These are phyloP conservation scores for Sternotherus odoratus DNA, from an alignment of 2,797 vertebrate species.

Conservation along the genomic window DNA sequence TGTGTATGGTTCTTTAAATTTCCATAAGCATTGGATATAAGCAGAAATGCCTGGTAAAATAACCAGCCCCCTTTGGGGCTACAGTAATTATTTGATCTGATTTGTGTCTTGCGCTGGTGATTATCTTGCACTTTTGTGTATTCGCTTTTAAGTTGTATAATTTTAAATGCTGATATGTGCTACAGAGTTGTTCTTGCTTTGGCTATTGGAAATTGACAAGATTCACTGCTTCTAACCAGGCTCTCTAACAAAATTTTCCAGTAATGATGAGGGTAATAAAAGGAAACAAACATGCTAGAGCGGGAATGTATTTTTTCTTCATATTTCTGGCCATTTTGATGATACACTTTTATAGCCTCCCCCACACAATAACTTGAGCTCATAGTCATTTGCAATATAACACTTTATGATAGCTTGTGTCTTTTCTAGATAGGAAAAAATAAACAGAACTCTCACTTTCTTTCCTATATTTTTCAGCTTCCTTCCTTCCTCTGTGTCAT, in stretches of 20 bases:
- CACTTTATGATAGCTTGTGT: constrained; percentile 47
- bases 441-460: not conserved
- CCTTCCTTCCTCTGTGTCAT: not conserved
- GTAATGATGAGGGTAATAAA: constrained; percentile 6
- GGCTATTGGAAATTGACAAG: constrained; percentile 13
- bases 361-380: constrained; percentile 23
- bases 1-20: not conserved
- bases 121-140: not conserved
- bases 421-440: not conserved
- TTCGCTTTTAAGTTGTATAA: constrained; percentile 15
- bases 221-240: constrained; percentile 33
- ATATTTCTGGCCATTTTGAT: constrained; percentile 34
- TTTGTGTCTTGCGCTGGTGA: constrained; percentile 16
- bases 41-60: not conserved
- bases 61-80: not conserved
- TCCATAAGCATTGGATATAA: not conserved
- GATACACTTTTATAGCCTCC: constrained; percentile 53
- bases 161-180: constrained; percentile 21
- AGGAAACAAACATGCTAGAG: not conserved
- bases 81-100: not conserved
- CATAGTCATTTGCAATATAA: constrained; percentile 36
- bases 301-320: constrained; percentile 17
- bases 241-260: constrained; percentile 19
- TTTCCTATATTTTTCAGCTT: not conserved
- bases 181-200: constrained; percentile 9